These are phyloP conservation scores for Andrena trimmerana DNA, from an alignment of 2,888 invertebrate species.

Conservation along the genomic window DNA sequence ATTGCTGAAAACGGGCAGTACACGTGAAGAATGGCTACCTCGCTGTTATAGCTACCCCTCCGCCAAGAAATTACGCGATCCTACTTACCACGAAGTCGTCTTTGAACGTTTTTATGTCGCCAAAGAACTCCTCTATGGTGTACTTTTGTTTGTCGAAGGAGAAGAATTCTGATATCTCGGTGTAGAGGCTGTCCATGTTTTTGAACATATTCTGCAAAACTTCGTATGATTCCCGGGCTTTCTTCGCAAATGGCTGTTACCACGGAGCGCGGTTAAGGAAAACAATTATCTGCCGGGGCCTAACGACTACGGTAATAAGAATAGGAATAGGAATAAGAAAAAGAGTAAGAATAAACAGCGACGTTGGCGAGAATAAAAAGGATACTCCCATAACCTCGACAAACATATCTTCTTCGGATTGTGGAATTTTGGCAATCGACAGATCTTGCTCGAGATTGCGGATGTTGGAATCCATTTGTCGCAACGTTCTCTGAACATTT, in stretches of 20 bases:
- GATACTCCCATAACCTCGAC: conserved; percentile 95
- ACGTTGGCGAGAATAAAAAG: conserved; percentile 35
- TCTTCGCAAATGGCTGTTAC: conserved; percentile 89
- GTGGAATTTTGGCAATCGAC: conserved; percentile 92
- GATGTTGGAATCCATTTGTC: conserved; percentile 95
- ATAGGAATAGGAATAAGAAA: background rate
- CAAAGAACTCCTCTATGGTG: conserved; percentile 97
- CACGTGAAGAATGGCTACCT: too few species aligned
- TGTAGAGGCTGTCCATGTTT: conserved; percentile 95
- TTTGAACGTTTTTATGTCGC: conserved; percentile 97
- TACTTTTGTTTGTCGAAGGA: conserved; percentile 97
- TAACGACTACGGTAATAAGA: background rate
- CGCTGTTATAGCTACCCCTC: background rate
- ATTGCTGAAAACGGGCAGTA: conserved; percentile 87
- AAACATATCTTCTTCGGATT: conserved; percentile 94
- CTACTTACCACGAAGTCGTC: conserved; percentile 92
- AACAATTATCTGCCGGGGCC: conserved; percentile 13
- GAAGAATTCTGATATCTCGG: conserved; percentile 94
- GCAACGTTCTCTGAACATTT: conserved; percentile 91
- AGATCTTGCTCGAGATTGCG: conserved; percentile 96
- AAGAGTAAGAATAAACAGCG: background rate
- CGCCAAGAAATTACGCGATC: background rate
- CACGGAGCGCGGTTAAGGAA: conserved; percentile 64
- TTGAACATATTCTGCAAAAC: conserved; percentile 97
- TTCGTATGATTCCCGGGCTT: conserved; percentile 94